These are phyloP conservation scores for Eleginops maclovinus DNA, from an alignment of 2,113 vertebrate genomes.

Conservation along the genomic window DNA sequence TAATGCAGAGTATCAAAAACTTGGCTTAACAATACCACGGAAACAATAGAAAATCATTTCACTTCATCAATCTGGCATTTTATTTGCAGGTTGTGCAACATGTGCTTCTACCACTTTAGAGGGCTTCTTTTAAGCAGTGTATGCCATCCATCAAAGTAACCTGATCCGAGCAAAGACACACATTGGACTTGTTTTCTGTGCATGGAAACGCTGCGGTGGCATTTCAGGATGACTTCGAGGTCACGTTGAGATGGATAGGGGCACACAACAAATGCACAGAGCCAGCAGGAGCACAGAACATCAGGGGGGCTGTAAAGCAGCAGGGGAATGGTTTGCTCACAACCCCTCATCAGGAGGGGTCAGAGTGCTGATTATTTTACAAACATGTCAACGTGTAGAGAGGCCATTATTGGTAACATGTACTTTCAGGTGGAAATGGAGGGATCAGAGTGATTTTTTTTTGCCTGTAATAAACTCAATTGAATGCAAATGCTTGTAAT, in stretches of 20 bases:
- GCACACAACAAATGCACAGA: constrained; percentile 17
- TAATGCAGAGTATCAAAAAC: neutral
- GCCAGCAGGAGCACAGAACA: constrained; percentile 39
- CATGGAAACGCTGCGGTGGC: constrained; percentile 21
- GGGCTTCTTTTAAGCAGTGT: constrained; percentile 2
- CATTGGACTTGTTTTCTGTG: neutral
- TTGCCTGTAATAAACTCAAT: constrained; percentile 41
- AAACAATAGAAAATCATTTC: neutral
- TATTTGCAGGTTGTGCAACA: neutral
- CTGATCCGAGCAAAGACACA: constrained; percentile 34
- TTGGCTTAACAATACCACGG: neutral
- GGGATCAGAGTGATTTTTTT: constrained; percentile 20
- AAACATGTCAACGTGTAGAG: constrained; percentile 38
- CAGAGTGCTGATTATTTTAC: constrained; percentile 37
- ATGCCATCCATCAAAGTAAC: constrained; percentile 7
- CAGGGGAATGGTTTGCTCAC: constrained; percentile 44
- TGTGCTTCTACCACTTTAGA: neutral
- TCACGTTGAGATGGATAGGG: constrained; percentile 29
- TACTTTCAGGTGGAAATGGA: neutral
- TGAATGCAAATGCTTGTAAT: constrained; percentile 42
- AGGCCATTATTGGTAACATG: constrained; percentile 27
- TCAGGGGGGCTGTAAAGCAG: constrained; percentile 52
- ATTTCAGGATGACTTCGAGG: constrained; percentile 18
- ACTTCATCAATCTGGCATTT: neutral
- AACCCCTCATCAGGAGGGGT: constrained; percentile 45